Base-by-base conservation (phyloP, 2,113 vertebrate genomes). In the Ochotona curzoniae region DNA sequence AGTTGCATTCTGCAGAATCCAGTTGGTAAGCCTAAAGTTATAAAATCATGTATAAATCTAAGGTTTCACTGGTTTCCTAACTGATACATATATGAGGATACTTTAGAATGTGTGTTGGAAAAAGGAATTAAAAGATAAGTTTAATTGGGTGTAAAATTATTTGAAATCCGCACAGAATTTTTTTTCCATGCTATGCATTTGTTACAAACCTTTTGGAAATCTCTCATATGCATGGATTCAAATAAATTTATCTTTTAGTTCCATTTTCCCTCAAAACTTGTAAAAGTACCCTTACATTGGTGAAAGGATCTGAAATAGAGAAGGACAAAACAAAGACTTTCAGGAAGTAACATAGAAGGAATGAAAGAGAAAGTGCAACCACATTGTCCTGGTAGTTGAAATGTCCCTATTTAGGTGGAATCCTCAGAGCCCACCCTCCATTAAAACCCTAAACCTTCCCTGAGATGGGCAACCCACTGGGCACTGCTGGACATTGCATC, bases 21-120 rank as follows among this genome's bases (percentile, higher is more conserved):
- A 87, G 20, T 81, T 69, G 78, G 26, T 73, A 70, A 61, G 88
- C 32, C 44, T 67, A 38, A 92, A 69, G 32, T 79, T 90, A 73
- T n/a, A 79, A 89, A 83, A 83, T 71, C 12, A 60, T 63, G 64
- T 75, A 6, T 32, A 86, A 73, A 92, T 35, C 66, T 75, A 81
- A 87, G 32, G 35, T 60, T 81, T 63, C 14, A 49, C 87, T 28
- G 51, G 28, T 71, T 89, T 92, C 49, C 64, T 80, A 80, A n/a
- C 32, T 74, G 60, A 89, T 30, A 75, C 6, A 11, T 78, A 26
- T 17, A 57, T 57, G 54, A 57, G 54, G 54, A 57, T 57, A 57
- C 14, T 57, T 57, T 18, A 57, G 54, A 57, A 57, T 57, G 54
- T 57, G 18, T 57, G 54, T 57, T 14, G 54, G 17, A 57, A 57